Base-by-base conservation (phyloP, 2,113 vertebrate genomes). In the Todiramphus chloris region DNA sequence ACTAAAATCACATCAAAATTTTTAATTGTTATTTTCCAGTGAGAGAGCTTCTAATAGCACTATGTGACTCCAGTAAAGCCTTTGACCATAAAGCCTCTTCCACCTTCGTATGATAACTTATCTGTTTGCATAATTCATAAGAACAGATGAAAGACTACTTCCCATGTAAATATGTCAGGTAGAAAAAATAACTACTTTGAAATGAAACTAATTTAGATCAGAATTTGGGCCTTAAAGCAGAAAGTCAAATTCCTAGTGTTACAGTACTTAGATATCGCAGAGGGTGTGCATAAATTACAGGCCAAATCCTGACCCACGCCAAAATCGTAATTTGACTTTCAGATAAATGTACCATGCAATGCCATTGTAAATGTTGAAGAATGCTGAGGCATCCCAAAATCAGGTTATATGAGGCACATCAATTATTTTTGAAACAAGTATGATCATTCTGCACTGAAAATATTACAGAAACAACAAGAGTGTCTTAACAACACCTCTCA, bases 41-140 rank as follows among this genome's bases (percentile, higher is more conserved):
- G 68, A 82, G 63, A 94, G 24, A 67, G 46, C 25, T 88, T 87
- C 78, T 56, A 90, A 37, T 33, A 78, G 66, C 16, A 80, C 67
- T 74, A 77, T 4, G 11, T 58, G 93, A 92, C 56, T 81, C 56
- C 60, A 89, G 43, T 30, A 72, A 93, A 91, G 69, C 39, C 69
- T 72, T 83, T 83, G 78, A 93, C 94, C 84, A 91, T 37, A 75
- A 89, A 91, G 43, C 51, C 30, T 89, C 73, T 90, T 83, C 77
- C 79, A 87, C 59, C 72, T 87, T 74, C 74, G 80, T 48, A 92
- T 48, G 72, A 66, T 84, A 89, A 92, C 59, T 88, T 27, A 5
- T 25, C 66, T 81, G 62, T 19, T 87, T 96, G 96, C 85, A 94
- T 97, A 95, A 96, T 97, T 96, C 90, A 96, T 82, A 60, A 95